Conservation (phyloP, 2,113 vertebrate genomes). For the Proterorhinus semilunaris region DNA sequence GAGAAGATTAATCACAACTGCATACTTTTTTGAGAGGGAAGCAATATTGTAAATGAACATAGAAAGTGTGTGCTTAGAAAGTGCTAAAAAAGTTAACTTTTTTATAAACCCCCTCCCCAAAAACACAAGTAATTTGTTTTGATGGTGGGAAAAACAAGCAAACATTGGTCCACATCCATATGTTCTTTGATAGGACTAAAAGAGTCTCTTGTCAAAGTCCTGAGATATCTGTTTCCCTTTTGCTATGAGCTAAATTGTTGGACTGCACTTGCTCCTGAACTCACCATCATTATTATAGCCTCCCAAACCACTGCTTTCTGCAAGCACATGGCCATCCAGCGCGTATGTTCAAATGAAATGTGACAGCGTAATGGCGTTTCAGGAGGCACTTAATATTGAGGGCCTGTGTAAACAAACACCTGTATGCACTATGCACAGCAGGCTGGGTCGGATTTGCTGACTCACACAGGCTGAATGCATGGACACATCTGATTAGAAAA, state of each 20-base stretch:
- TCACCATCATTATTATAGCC: background rate
- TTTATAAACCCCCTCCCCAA: no score
- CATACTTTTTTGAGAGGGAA: no score
- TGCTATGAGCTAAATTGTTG: background rate
- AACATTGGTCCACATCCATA: background rate
- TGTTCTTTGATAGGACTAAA: background rate
- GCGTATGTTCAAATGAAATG: slow-evolving; percentile 31
- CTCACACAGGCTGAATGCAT: background rate
- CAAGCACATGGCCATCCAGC: background rate
- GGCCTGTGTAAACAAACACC: slow-evolving; percentile 26
- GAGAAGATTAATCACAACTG: no score
- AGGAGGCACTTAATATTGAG: slow-evolving; percentile 15
- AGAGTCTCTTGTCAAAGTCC: background rate
- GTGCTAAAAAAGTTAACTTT: no score
- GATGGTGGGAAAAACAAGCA: background rate
- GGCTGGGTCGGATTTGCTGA: background rate
- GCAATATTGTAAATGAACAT: no score
- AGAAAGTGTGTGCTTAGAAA: no score
- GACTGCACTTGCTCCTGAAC: slow-evolving; percentile 1
- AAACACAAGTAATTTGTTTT: background rate
- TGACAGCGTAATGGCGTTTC: slow-evolving; percentile 40
- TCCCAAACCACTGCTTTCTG: background rate
- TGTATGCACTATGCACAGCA: background rate
- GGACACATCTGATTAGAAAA: slow-evolving; percentile 13
- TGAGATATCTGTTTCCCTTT: background rate